phyloP scores from a whole-genome alignment of 2,888 invertebrate genomes.

The Chrysolina haemoptera region DNA sequence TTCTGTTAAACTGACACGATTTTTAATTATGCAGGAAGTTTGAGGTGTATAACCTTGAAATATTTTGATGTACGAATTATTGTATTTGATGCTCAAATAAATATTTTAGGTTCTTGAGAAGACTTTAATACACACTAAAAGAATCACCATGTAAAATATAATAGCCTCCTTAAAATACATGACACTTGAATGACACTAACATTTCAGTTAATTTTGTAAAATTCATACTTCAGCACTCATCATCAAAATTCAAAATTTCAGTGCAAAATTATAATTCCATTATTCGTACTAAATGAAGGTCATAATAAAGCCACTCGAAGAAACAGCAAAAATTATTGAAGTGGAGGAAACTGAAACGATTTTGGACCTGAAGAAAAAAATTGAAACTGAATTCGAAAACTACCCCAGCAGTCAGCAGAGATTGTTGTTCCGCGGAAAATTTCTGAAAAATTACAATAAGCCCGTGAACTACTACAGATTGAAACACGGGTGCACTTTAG shows the following conservation, averaged over 20 bases:
- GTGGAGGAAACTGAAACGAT: conserved; percentile 49
- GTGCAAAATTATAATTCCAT: conserved; percentile 17
- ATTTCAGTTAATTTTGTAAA: background rate
- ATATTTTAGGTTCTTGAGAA: too few relatives aligned
- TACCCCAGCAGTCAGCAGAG: conserved; percentile 51
- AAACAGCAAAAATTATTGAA: conserved; percentile 48
- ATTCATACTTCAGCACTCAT: conserved; percentile 21
- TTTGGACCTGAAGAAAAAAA: conserved; percentile 45
- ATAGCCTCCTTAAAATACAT: background rate
- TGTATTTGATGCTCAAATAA: too few relatives aligned
- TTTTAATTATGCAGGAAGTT: too few relatives aligned
- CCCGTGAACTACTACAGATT: conserved; percentile 52
- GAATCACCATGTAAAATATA: too few relatives aligned
- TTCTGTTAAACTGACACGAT: too few relatives aligned
- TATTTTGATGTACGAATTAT: too few relatives aligned
- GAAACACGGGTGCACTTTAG: conserved; percentile 50
- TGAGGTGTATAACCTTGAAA: too few relatives aligned
- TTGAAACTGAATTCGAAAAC: conserved; percentile 46
- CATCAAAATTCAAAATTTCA: conserved; percentile 32
- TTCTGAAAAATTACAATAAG: conserved; percentile 50
- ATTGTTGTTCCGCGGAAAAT: conserved; percentile 47
- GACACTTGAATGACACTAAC: background rate
- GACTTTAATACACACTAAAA: too few relatives aligned
- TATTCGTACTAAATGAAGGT: conserved; percentile 40
- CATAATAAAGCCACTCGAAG: conserved; percentile 44